These are phyloP conservation scores for Byasa hedistus DNA, from an alignment of 2,888 invertebrate species.

Conservation along the genomic window DNA sequence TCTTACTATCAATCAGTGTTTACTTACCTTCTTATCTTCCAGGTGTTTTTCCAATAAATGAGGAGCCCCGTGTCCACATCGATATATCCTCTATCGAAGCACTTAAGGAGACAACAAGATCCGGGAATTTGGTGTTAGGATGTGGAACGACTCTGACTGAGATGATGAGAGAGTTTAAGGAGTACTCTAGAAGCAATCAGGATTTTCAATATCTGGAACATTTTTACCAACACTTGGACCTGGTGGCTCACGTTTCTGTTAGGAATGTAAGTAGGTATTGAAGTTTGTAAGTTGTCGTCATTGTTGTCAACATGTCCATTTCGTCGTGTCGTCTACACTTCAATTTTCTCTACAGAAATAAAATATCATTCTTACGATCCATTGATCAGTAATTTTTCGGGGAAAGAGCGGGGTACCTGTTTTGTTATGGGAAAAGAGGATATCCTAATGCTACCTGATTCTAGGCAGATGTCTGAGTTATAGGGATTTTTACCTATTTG, in stretches of 20 bases:
- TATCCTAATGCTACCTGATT: no score
- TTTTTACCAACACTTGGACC: conserved; percentile 82
- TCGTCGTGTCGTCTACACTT: no score
- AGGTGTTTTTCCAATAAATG: conserved; percentile 69
- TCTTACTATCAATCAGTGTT: no score
- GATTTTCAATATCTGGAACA: conserved; percentile 81
- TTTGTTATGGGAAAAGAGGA: no score
- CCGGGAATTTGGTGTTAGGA: conserved; percentile 76
- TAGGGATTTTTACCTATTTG: no score
- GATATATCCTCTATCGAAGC: conserved; percentile 81
- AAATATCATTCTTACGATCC: no score
- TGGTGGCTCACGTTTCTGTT: conserved; percentile 85
- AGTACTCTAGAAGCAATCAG: conserved; percentile 53
- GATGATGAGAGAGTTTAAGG: conserved; percentile 70
- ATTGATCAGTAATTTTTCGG: no score
- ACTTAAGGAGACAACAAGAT: conserved; percentile 57
- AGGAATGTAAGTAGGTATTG: conserved; percentile 82
- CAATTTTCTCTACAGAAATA: no score
- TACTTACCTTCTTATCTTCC: conserved; percentile 31
- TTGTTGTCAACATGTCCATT: no score
- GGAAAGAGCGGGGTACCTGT: no score
- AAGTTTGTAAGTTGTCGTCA: no score
- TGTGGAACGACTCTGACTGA: conserved; percentile 79
- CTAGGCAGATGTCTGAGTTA: no score
- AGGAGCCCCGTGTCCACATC: conserved; percentile 75